Evolutionary conservation across 2,113 vertebrate species (phyloP).

Genomic region (Rousettus leschenaultii): DNA sequence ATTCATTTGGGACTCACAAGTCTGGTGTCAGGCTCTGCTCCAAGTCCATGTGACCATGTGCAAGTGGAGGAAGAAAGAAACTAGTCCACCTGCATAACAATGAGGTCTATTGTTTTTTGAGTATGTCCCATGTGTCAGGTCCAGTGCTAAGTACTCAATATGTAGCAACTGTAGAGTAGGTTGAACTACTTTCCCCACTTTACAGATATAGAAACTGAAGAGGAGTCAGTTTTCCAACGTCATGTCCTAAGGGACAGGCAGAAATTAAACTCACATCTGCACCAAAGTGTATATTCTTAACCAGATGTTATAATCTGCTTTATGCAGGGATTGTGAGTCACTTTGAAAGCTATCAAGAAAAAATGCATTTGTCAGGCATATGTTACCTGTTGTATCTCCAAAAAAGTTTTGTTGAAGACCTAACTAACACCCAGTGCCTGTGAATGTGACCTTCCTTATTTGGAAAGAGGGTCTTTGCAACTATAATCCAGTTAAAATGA

Average conservation of each 20-base stretch:
- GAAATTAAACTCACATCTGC: not conserved
- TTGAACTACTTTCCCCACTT: not conserved
- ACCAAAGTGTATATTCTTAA: not conserved
- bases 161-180: not conserved
- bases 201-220: not conserved
- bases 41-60: not conserved
- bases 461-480: not conserved
- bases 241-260: not conserved
- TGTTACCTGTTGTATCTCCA: not conserved
- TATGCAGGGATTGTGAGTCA: not conserved
- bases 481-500: not conserved
- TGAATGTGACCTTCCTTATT: not conserved
- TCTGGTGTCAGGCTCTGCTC: not conserved
- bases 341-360: not conserved
- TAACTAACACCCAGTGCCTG: not conserved
- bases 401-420: not conserved
- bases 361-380: not conserved
- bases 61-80: not conserved
- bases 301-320: not conserved
- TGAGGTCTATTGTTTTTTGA: not conserved
- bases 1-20: not conserved
- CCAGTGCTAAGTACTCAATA: not conserved
- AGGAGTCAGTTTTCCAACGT: not conserved
- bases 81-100: not conserved
- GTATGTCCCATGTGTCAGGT: no score